These are phyloP conservation scores for Mastomys coucha DNA, from an alignment of 2,113 vertebrate species.

Conservation along the genomic window DNA sequence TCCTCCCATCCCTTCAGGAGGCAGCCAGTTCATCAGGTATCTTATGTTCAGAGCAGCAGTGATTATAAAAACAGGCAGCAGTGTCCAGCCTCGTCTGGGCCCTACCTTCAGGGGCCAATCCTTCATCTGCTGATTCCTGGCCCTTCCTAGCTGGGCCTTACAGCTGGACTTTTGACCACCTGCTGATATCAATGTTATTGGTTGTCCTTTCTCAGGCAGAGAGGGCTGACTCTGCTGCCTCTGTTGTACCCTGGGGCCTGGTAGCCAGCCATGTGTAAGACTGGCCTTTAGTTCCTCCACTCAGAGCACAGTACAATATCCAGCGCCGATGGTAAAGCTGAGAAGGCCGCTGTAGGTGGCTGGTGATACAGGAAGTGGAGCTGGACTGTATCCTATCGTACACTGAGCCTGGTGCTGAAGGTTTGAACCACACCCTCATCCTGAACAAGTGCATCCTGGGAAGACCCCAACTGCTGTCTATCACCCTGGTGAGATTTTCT, in stretches of 20 bases:
- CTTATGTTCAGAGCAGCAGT: no score
- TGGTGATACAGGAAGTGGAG: not conserved
- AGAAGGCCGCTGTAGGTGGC: not conserved
- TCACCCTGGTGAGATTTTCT: not conserved
- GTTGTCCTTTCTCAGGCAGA: not conserved
- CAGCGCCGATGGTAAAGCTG: accelerated
- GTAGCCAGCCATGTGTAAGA: not conserved
- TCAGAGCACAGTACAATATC: accelerated
- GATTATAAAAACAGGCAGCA: not conserved
- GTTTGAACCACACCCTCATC: not conserved
- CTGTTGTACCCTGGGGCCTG: no score
- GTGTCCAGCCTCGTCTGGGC: accelerated
- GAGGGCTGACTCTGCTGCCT: not conserved
- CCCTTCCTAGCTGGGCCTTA: not conserved
- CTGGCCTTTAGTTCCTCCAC: no score
- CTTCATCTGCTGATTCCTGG: not conserved
- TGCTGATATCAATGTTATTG: not conserved
- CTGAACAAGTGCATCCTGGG: not conserved
- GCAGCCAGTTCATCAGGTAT: accelerated
- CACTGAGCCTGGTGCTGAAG: not conserved
- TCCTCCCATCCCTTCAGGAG: not conserved
- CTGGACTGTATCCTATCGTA: not conserved
- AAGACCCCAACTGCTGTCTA: not conserved
- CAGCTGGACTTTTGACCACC: not conserved
- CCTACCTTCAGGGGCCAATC: not conserved